Base-by-base conservation (phyloP, 2,888 invertebrate species). In the Cheilosia impressa region DNA sequence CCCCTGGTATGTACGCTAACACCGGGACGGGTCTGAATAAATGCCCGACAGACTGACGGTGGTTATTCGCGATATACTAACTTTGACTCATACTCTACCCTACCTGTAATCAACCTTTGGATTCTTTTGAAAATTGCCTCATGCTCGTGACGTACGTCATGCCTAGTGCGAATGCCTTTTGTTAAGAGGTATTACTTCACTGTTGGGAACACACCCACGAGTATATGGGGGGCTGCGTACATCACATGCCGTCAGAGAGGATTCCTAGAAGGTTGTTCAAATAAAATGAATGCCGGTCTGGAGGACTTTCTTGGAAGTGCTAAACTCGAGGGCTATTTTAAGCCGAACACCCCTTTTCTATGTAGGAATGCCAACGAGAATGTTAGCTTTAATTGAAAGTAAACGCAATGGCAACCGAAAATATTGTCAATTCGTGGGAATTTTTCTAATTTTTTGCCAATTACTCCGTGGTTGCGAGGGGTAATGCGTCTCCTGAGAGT, bases 61-160 rank as follows among this genome's bases (percentile, higher is more conserved):
- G 77, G 71, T 82, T 72, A 66, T 57, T 52, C 41, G 31, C 47
- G 43, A 68, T 34, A 76, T 43, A 68, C 60, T n/a, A 19, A 6
- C 24, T 50, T 65, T 76, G 68, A 68, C 52, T 76, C 76, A 76
- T 68, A 13, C 38, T 38, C 38, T 38, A 38, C 22, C 22, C 31
- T 38, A 71, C 34, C n/a, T 60, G 6, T 43, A 43, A 10, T 45
- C 60, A 60, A 75, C 73, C 80, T 73, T 69, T 66, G 50, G 72
- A 72, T 83, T 77, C 82, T 52, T 41, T 53, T 50, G 72, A 83
- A 83, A 73, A 65, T 65, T 69, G 63, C 69, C 52, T 58, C 62
- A 62, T 73, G 50, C 53, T 84, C 69, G 69, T 69, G 79, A 79
- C 73, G 52, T 63, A 72, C 77, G 77, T 73, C 77, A 73, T 31